phyloP scores from a whole-genome alignment of 2,113 vertebrate genomes.

The Notarius lentiginosus region DNA sequence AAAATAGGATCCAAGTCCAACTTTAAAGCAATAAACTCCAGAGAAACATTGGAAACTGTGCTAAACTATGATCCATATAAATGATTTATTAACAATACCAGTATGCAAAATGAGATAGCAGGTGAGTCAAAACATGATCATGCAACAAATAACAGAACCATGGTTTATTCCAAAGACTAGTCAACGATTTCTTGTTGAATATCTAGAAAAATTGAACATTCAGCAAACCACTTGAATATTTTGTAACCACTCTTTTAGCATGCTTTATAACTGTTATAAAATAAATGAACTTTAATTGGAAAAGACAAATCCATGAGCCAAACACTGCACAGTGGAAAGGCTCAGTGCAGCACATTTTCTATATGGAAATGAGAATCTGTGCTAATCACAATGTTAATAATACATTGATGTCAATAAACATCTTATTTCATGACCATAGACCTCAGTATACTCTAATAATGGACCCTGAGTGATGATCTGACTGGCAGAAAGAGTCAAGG shows the following conservation, averaged over 20 bases:
- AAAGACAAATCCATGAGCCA: not conserved
- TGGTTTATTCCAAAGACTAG: not conserved
- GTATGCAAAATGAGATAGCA: not conserved
- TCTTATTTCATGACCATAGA: no score
- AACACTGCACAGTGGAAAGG: not conserved
- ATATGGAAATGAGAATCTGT: not conserved
- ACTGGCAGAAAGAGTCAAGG: not conserved
- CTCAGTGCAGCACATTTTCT: not conserved
- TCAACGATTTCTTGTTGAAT: not conserved
- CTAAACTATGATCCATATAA: not conserved
- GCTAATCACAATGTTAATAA: no score
- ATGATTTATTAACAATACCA: not conserved
- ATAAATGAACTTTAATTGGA: not conserved
- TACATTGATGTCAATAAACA: no score
- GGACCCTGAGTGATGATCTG: no score
- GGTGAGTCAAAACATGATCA: not conserved
- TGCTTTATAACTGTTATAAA: no score
- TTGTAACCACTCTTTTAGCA: not conserved
- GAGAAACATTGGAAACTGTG: not conserved
- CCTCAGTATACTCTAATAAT: no score
- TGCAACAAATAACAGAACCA: not conserved
- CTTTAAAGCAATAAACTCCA: not conserved
- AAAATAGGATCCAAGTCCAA: not conserved
- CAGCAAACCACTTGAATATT: not conserved
- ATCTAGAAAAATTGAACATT: not conserved